Conservation (phyloP, 2,113 vertebrate genomes). For the Elgaria multicarinata region DNA sequence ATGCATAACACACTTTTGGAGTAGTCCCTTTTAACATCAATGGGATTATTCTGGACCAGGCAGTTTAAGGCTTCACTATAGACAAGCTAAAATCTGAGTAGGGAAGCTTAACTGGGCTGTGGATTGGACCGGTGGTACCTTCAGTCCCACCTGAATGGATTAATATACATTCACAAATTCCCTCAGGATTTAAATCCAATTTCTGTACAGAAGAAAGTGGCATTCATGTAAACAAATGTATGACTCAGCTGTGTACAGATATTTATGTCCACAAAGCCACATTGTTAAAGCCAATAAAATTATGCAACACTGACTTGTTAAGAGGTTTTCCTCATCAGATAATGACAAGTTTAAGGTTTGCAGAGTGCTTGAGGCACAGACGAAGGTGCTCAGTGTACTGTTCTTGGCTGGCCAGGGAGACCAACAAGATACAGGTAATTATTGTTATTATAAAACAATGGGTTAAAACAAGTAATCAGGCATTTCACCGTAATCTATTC, state of each 20-base stretch:
- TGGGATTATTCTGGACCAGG: neutral
- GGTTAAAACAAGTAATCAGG: conserved; percentile 16
- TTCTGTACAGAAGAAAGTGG: conserved; percentile 47
- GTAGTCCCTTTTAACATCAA: neutral
- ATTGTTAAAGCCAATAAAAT: conserved; percentile 56
- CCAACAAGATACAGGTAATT: conserved; percentile 65
- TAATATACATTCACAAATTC: conserved; percentile 26
- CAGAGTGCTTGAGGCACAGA: conserved; percentile 55
- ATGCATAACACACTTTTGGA: neutral
- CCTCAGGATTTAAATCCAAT: conserved; percentile 16
- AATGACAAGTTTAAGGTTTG: conserved; percentile 31
- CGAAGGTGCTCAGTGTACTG: conserved; percentile 51
- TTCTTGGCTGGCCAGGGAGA: conserved; percentile 60
- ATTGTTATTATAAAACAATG: conserved; percentile 44
- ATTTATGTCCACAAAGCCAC: conserved; percentile 57
- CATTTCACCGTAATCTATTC: neutral
- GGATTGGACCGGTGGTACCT: conserved; percentile 52
- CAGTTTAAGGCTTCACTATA: neutral
- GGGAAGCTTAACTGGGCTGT: conserved; percentile 30
- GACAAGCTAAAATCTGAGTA: neutral
- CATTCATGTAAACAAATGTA: conserved; percentile 60
- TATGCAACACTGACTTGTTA: conserved; percentile 51
- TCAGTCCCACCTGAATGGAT: conserved; percentile 38
- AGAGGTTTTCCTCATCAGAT: conserved; percentile 58
- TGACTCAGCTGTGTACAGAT: conserved; percentile 40